Base-by-base conservation (phyloP, 2,113 vertebrate species). In the Redunca redunca region DNA sequence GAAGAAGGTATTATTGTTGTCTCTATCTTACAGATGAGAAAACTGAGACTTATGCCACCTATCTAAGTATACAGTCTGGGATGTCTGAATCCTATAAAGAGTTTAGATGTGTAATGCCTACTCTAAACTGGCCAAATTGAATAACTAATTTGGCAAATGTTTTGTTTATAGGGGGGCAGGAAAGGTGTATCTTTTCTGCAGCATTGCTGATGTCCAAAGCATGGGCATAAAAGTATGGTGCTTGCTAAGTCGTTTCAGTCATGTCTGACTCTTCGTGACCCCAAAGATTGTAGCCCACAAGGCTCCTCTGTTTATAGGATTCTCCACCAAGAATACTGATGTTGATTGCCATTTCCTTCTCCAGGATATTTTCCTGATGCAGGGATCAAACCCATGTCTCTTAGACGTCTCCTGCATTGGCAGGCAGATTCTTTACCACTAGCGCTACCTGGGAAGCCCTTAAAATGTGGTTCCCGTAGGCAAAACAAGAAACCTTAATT, bases 21-120 rank as follows among this genome's bases (percentile, higher is more conserved):
- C 36, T 93, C 55, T 62, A 2, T 62, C 91, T 96, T 91, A 10
- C 21, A 90, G 90, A 85, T 77, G 46, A 94, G 58, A 96, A 96
- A 87, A 95, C 23, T 13, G 30, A 95, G 33, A 25, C 13, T 57
- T 40, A 50, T 3, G 3, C 26, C 15, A 87, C 5, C 12, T 78
- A 50, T 64, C n/a, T 23, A 77, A 71, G 3, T 43, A 2, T n/a
- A 74, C 2, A 78, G 10, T 9, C 53, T 88, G 77, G 11, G 4
- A 1, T 85, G 33, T 36, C 21, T 91, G n/a, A 8, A 58, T 90
- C 12, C 3, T 58, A 3, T 4, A 43, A 50, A 50, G 11, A 85
- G 3, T 60, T 71, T 82, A 90, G 25, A 74, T 0, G 15, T 28
- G 12, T 23, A 77, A 88, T 81, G 2, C 10, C 14, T 83, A 12